phyloP scores from a whole-genome alignment of 92 coral and sea anemone genomes.

The Porites cylindrica region DNA sequence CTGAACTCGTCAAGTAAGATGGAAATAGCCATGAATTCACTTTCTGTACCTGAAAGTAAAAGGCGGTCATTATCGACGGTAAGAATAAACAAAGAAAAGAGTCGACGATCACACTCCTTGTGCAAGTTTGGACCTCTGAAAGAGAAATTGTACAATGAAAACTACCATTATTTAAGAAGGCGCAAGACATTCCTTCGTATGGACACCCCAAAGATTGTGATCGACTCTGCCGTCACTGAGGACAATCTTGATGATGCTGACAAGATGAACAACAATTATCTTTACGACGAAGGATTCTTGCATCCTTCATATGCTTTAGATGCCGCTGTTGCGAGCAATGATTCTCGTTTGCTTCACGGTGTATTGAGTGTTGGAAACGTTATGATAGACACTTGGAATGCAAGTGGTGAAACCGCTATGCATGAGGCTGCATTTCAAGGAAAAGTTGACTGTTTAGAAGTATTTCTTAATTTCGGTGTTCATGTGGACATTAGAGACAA shows the following conservation, averaged over 20 bases:
- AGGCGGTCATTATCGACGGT: constrained; percentile 14
- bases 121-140: constrained; percentile 7
- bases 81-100: constrained; percentile 29
- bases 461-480: constrained; percentile 79
- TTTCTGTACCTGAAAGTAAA: constrained; percentile 2
- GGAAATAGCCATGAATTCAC: constrained; percentile 13
- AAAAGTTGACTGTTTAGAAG: constrained; percentile 72
- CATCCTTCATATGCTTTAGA: constrained; percentile 82
- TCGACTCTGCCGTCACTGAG: constrained; percentile 5
- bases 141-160: constrained; percentile 17
- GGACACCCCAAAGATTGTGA: constrained; percentile 18
- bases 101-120: constrained; percentile 24
- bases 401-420: constrained; percentile 90
- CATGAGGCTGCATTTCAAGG: constrained; percentile 94
- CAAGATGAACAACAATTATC: constrained; percentile 3
- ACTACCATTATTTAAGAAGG: constrained; percentile 15
- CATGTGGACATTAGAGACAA: constrained; percentile 73
- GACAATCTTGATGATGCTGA: constrained; percentile 9
- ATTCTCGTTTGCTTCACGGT: constrained; percentile 66
- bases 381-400: constrained; percentile 63
- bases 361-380: constrained; percentile 79
- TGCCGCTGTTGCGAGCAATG: constrained; percentile 85
- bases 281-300: constrained; percentile 59
- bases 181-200: constrained; percentile 1
- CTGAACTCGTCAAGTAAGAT: not conserved